Conservation (phyloP, 2,113 vertebrate species). For the Ammodramus savannarum region DNA sequence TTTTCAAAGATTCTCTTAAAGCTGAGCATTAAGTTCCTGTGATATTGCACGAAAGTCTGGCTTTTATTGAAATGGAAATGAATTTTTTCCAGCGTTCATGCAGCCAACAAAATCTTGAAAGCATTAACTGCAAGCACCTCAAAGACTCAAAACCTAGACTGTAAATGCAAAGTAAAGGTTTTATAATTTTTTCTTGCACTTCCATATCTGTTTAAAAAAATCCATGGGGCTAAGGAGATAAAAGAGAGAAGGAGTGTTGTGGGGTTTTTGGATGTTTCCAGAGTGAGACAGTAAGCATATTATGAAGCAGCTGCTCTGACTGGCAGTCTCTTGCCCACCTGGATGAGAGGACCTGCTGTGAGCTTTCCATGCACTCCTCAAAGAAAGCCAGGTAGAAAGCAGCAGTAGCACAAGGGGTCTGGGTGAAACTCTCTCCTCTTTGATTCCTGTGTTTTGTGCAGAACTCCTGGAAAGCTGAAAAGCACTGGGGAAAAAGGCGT, state of each 20-base stretch:
- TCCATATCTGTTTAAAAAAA: background rate
- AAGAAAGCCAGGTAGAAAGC: background rate
- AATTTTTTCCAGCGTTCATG: background rate
- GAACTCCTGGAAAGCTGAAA: background rate
- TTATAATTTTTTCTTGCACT: background rate
- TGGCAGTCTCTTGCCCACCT: background rate
- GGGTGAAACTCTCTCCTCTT: background rate
- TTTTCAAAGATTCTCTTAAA: background rate
- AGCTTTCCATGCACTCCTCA: background rate
- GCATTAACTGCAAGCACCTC: background rate
- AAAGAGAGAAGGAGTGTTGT: background rate
- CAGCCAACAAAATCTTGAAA: background rate
- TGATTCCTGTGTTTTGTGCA: background rate
- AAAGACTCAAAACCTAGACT: background rate
- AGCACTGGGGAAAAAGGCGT: background rate
- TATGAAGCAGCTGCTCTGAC: background rate
- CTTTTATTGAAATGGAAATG: background rate
- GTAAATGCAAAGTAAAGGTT: background rate
- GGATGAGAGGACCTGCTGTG: background rate
- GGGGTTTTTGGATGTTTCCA: rapidly evolving
- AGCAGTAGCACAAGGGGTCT: background rate
- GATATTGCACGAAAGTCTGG: background rate
- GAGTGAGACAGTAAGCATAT: background rate
- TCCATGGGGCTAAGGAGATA: background rate
- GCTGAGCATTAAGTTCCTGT: background rate